Evolutionary conservation across 2,888 invertebrate species (phyloP).

Genomic region (Harpalus rufipes): DNA sequence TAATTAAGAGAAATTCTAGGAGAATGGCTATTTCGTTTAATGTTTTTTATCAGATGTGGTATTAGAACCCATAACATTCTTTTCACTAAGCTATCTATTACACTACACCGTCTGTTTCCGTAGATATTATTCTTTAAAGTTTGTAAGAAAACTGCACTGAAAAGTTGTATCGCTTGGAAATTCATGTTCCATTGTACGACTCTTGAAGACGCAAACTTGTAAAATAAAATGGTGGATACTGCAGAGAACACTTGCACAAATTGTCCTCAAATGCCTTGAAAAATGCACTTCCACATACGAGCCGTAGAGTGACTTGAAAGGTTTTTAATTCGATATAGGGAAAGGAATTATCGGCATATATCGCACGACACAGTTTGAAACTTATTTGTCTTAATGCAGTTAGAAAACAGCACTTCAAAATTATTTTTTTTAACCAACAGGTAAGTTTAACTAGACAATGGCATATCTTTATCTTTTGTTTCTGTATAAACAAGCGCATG

Average conservation of each 20-base stretch:
- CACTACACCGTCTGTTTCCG: not conserved
- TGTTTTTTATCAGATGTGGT: not conserved
- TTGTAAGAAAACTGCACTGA: not conserved
- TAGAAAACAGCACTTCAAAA: too few species aligned
- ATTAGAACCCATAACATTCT: not conserved
- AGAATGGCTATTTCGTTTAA: too few species aligned
- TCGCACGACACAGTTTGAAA: too few species aligned
- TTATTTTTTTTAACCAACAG: too few species aligned
- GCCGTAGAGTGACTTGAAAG: not conserved
- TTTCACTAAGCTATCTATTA: too few species aligned
- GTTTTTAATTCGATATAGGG: not conserved
- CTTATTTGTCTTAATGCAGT: too few species aligned
- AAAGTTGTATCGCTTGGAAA: constrained; percentile 2
- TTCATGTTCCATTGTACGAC: constrained; percentile 5
- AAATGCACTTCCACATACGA: not conserved
- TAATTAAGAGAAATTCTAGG: too few species aligned
- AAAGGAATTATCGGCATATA: too few species aligned
- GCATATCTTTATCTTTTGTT: too few species aligned
- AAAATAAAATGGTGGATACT: not conserved
- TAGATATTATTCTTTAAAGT: not conserved
- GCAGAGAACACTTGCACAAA: not conserved
- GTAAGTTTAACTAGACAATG: too few species aligned
- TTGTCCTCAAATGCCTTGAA: not conserved
- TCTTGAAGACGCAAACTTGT: not conserved
- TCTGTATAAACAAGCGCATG: too few species aligned